Evolutionary conservation across 2,888 invertebrate species (phyloP).

Genomic region (Brassicogethes aeneus): DNA sequence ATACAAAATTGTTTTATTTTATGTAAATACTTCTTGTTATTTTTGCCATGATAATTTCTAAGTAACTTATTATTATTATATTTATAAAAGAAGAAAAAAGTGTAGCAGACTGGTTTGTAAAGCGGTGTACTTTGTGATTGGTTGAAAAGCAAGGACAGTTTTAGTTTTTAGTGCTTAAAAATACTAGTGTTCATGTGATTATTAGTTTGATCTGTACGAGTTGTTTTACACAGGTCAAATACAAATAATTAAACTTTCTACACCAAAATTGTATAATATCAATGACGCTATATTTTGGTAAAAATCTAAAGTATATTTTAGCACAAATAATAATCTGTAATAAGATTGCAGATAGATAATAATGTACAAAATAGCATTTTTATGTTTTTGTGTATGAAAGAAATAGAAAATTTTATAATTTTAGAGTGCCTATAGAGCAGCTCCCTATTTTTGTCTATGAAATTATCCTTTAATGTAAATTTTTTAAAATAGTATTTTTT

Average conservation of each 20-base stretch:
- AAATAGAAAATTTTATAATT: slow-evolving; percentile 17
- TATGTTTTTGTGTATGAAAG: slow-evolving; percentile 31
- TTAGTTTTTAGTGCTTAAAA: slow-evolving; percentile 8
- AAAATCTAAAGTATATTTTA: slow-evolving; percentile 35
- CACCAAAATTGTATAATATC: slow-evolving; percentile 33
- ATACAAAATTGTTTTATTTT: slow-evolving; percentile 11
- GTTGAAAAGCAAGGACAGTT: neutral
- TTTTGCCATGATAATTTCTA: no score
- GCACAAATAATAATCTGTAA: slow-evolving; percentile 33
- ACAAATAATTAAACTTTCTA: slow-evolving; percentile 32
- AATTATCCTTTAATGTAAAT: slow-evolving; percentile 24
- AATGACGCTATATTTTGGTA: slow-evolving; percentile 37
- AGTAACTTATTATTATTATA: slow-evolving; percentile 18
- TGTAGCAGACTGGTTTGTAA: neutral
- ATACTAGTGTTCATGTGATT: slow-evolving; percentile 14
- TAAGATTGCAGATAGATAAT: slow-evolving; percentile 23
- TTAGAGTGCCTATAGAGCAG: neutral
- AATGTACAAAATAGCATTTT: slow-evolving; percentile 32
- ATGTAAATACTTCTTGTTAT: slow-evolving; percentile 18
- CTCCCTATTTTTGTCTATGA: slow-evolving; percentile 14
- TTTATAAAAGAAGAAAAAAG: slow-evolving; percentile 15
- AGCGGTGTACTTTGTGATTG: neutral
- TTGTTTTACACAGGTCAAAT: slow-evolving; percentile 33
- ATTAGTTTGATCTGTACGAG: slow-evolving; percentile 23
- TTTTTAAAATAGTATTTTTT: slow-evolving; percentile 12